phyloP scores from a whole-genome alignment of 2,797 vertebrate genomes.

The Scolopax rusticola region DNA sequence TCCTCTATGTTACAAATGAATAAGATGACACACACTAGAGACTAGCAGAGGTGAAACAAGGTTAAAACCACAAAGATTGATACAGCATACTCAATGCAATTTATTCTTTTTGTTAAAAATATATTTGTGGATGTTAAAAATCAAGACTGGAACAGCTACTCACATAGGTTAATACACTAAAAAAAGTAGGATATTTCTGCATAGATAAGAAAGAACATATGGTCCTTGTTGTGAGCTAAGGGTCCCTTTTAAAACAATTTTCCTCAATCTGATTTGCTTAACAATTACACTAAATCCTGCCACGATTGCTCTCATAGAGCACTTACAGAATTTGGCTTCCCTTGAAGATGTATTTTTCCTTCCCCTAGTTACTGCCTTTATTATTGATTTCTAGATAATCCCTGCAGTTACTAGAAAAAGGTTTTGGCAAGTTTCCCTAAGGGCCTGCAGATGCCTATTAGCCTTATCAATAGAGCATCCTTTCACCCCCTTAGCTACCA shows the following conservation, averaged over 20 bases:
- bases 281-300: slow-evolving; percentile 48
- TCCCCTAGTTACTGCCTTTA: not conserved
- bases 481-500: not conserved
- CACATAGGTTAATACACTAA: not conserved
- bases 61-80: not conserved
- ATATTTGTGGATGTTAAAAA: not conserved
- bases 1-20: not conserved
- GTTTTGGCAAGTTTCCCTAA: slow-evolving; percentile 38
- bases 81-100: not conserved
- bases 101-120: not conserved
- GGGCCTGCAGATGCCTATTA: slow-evolving; percentile 17
- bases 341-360: slow-evolving; percentile 12
- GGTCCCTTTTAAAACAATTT: slow-evolving; percentile 37
- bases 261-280: slow-evolving; percentile 43
- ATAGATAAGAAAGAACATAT: slow-evolving; percentile 17
- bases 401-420: slow-evolving; percentile 9
- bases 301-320: not conserved
- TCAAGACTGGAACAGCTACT: not conserved
- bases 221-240: not conserved
- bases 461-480: slow-evolving; percentile 38
- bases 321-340: slow-evolving; percentile 41
- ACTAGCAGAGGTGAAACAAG: not conserved
- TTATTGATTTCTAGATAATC: slow-evolving; percentile 48
- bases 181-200: not conserved
- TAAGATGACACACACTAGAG: not conserved